Percentiles rank a stretch among this genome's conserved stretches.
phyloP scores from a whole-genome alignment of 37 sponge, comb jelly and placozoan species.

The Beroe forskalii region DNA sequence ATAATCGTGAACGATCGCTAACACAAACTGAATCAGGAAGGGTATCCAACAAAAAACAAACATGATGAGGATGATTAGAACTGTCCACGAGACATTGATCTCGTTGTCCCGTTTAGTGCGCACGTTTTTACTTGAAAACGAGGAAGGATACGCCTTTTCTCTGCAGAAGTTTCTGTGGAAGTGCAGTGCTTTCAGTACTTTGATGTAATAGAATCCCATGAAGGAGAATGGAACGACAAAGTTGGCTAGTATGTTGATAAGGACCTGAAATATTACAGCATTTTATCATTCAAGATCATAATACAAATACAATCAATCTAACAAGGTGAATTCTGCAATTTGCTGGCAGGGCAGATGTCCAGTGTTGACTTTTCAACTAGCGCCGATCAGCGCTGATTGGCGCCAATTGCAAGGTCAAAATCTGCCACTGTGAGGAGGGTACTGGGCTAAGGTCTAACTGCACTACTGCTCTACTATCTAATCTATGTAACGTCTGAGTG shows the following conservation, averaged over 20 bases:
- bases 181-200: background rate
- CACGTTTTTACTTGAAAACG: background rate
- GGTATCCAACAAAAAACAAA: slow-evolving; percentile 3
- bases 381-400: no score
- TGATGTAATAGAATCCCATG: slow-evolving; percentile 4
- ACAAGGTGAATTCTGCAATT: no score
- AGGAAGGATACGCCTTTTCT: background rate
- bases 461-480: no score
- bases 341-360: no score
- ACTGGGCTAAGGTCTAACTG: no score
- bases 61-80: background rate
- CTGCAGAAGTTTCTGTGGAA: background rate
- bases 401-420: no score
- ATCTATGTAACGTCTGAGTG: no score
- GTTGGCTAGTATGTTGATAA: background rate
- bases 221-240: background rate
- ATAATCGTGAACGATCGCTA: background rate
- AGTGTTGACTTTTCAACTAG: no score
- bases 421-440: no score
- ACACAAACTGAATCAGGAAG: background rate
- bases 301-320: no score
- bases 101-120: background rate
- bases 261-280: background rate
- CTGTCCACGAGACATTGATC: background rate
- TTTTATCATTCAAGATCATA: no score